Percentiles rank a stretch among this genome's conserved stretches.
These are phyloP conservation scores for Daubentonia madagascariensis DNA, from an alignment of 2,113 vertebrate species.

Conservation along the genomic window DNA sequence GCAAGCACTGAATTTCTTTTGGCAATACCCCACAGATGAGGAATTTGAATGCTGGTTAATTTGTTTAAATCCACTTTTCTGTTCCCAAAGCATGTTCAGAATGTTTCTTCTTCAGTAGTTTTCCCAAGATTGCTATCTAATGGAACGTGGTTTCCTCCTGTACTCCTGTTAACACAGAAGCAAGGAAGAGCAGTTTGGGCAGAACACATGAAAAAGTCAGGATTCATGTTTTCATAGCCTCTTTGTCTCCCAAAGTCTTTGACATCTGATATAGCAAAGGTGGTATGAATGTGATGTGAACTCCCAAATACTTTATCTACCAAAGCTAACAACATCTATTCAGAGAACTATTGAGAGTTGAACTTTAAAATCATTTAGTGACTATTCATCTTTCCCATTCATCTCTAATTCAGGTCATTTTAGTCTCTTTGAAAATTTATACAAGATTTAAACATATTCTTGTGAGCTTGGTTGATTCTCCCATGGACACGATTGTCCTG, in stretches of 20 bases:
- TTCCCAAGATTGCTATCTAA: background rate
- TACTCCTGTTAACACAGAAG: background rate
- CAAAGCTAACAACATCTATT: background rate
- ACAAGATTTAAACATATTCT: background rate
- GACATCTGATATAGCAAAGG: background rate
- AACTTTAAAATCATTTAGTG: background rate
- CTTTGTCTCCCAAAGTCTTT: background rate
- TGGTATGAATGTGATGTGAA: background rate
- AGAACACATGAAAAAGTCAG: background rate
- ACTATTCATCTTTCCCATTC: background rate
- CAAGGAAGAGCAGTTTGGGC: background rate
- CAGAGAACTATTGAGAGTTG: background rate
- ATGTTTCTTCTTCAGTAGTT: background rate
- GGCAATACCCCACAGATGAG: background rate
- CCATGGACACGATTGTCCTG: background rate
- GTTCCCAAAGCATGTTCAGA: background rate
- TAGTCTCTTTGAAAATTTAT: background rate
- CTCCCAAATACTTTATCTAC: background rate
- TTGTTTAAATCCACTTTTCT: background rate
- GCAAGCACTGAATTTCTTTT: slow-evolving; percentile 15
- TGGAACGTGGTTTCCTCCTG: background rate
- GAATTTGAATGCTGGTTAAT: background rate
- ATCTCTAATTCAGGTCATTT: background rate
- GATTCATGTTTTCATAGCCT: background rate
- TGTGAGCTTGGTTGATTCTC: background rate